These are phyloP conservation scores for Ormyrus rosae DNA, from an alignment of 2,888 invertebrate genomes.

Conservation along the genomic window DNA sequence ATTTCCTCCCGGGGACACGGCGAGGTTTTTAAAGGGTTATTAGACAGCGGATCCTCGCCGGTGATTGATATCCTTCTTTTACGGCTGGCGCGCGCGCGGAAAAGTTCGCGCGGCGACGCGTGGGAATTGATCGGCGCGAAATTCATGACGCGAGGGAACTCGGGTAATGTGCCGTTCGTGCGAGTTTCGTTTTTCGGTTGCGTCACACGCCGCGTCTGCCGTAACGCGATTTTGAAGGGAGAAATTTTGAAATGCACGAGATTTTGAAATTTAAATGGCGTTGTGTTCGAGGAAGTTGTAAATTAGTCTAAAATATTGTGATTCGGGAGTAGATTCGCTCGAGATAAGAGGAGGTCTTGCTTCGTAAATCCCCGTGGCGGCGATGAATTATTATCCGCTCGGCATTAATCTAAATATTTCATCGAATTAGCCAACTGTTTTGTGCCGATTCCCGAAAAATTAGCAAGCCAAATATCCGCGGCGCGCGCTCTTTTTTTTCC, in stretches of 20 bases:
- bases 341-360: background rate
- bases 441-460: no score
- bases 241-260: background rate
- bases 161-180: no score
- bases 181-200: background rate
- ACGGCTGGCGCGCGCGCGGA: background rate
- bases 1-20: background rate
- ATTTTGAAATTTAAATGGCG: no score
- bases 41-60: constrained; percentile 7
- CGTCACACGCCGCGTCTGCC: background rate
- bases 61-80: constrained; percentile 35
- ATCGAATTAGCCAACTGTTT: no score
- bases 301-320: no score
- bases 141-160: no score
- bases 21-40: constrained; percentile 28
- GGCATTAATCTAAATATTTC: no score
- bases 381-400: no score
- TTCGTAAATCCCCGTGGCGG: background rate
- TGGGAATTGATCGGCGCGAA: no score
- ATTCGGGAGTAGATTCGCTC: background rate
- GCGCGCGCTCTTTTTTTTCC: no score
- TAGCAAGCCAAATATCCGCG: no score
- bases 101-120: background rate
- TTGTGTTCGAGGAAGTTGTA: background rate
- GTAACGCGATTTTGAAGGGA: background rate